Base-by-base conservation (phyloP, 2,797 vertebrate genomes). In the Hoplostethus mediterraneus region DNA sequence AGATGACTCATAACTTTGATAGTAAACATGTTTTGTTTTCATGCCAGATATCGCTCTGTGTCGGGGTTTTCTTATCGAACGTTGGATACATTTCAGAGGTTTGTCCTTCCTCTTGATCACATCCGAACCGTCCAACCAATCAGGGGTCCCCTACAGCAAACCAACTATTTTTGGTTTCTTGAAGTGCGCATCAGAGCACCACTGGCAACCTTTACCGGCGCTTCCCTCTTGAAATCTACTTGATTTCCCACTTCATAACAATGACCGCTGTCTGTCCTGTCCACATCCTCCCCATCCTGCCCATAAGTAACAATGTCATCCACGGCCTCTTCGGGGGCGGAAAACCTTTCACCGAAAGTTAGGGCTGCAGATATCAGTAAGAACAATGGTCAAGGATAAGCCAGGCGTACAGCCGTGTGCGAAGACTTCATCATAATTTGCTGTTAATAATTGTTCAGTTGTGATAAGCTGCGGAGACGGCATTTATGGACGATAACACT, bases 331-430 rank as follows among this genome's bases (percentile, higher is more conserved):
- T 44, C 1, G 30, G 57, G 63, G 69, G 67, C 16, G 64, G 67
- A 70, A 82, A 81, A n/a, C n/a, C n/a, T n/a, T n/a, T 64, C 1
- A 11, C 76, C 72, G 69, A 89, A 81, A 68, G 45, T 67, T 68
- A 63, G 0, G 8, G 25, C 67, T 59, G 5, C 28, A 65, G 89
- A 89, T 94, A 94, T 91, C 89, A 83, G 73, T 61, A 8, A 79
- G 93, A 92, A 93, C 97, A 98, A 96, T 94, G 96, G 95, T 98
- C 96, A 97, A 96, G 96, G 96, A 95, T 96, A 96, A 89, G 92
- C 56, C 36, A 90, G 84, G 93, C 86, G 82, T 95, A 89, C 87
- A 92, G 93, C 49, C 81, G 91, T 81, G 92, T 89, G 92, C 84
- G 16, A 58, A 6, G 60, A 94, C 92, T 92, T 71, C 57, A 89